These are phyloP conservation scores for Proterorhinus semilunaris DNA, from an alignment of 2,113 vertebrate genomes.

Conservation along the genomic window DNA sequence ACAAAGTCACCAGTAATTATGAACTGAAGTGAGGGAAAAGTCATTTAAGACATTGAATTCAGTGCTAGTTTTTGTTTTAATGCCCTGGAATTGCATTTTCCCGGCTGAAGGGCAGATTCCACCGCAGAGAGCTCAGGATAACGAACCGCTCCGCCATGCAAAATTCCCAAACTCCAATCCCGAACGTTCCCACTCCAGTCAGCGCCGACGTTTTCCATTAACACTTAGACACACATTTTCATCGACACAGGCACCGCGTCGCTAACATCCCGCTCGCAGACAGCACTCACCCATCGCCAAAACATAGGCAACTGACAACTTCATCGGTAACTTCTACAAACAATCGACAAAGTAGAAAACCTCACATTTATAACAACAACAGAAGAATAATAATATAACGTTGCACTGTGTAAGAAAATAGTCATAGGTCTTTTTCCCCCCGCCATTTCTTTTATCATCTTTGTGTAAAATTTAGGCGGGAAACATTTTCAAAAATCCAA, in stretches of 20 bases:
- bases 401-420: constrained; percentile 52
- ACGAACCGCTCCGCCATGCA: neutral
- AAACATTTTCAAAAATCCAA: constrained; percentile 14
- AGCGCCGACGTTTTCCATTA: neutral
- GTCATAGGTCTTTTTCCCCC: neutral
- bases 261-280: constrained; percentile 6
- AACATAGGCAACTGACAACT: constrained; percentile 30
- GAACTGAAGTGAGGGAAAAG: too few species aligned
- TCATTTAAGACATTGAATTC: too few species aligned
- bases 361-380: constrained; percentile 22
- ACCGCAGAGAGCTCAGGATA: too few species aligned
- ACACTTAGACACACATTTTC: constrained; percentile 7
- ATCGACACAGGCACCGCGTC: constrained; percentile 15
- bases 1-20: too few species aligned
- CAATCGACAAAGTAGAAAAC: constrained; percentile 48
- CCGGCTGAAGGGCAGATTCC: too few species aligned
- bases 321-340: constrained; percentile 51
- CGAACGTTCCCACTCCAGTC: neutral
- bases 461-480: constrained; percentile 23
- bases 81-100: too few species aligned
- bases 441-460: constrained; percentile 8
- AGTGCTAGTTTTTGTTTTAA: too few species aligned
- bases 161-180: neutral
- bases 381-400: constrained; percentile 35
- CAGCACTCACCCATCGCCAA: constrained; percentile 15